These are phyloP conservation scores for Lontra canadensis DNA, from an alignment of 2,113 vertebrate genomes.

Conservation along the genomic window DNA sequence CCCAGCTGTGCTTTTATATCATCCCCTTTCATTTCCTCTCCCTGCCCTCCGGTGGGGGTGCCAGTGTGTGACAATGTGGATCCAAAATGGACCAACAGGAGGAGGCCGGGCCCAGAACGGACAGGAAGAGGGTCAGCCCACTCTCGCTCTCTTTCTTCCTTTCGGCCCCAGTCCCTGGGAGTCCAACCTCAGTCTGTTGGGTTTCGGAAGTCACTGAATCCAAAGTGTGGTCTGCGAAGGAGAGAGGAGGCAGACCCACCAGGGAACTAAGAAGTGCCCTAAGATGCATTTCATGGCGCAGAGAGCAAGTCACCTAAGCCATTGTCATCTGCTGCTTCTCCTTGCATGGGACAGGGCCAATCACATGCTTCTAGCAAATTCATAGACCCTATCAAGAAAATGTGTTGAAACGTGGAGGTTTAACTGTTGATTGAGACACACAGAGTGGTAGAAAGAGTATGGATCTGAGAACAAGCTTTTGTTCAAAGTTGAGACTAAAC, in stretches of 20 bases:
- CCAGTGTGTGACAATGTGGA: neutral
- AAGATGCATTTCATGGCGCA: neutral
- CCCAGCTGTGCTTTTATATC: neutral
- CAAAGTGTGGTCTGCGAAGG: neutral
- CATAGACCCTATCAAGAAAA: neutral
- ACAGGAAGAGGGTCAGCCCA: neutral
- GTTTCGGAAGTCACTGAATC: neutral
- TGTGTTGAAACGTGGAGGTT: neutral
- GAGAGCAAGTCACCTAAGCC: neutral
- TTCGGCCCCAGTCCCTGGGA: neutral
- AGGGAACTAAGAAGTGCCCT: neutral
- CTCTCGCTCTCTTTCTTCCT: neutral
- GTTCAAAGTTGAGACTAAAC: neutral
- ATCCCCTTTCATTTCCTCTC: neutral
- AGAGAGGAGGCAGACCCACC: neutral
- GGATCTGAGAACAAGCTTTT: neutral
- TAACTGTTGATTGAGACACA: neutral
- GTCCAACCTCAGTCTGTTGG: neutral
- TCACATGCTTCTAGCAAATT: neutral
- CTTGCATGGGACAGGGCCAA: neutral
- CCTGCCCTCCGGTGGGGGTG: neutral
- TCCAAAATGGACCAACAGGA: neutral
- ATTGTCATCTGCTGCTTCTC: neutral
- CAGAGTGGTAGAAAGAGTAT: neutral
- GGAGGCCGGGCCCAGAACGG: neutral